These are phyloP conservation scores for Novumbra hubbsi DNA, from an alignment of 2,797 vertebrate species.

Conservation along the genomic window DNA sequence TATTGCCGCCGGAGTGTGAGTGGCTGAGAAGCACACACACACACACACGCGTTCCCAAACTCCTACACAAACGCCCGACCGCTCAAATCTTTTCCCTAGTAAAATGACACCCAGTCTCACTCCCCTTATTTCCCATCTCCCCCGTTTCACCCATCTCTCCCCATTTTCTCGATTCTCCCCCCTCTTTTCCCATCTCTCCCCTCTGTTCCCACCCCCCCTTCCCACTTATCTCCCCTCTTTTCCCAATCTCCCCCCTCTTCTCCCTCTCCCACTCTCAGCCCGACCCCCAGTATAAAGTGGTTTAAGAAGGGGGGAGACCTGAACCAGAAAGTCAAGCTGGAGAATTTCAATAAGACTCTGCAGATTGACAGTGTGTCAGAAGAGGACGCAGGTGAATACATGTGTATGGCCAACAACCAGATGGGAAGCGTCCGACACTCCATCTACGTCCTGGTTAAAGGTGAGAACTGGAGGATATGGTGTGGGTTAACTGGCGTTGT, in stretches of 20 bases:
- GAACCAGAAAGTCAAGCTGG: constrained; percentile 80
- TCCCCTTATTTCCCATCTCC: not conserved
- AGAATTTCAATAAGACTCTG: constrained; percentile 92
- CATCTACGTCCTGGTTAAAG: constrained; percentile 94
- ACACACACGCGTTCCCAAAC: not conserved
- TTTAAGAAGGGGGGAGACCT: constrained; percentile 94
- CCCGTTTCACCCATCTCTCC: not conserved
- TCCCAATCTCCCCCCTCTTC: not conserved
- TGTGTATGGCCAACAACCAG: constrained; percentile 93
- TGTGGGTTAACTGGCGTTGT: not conserved
- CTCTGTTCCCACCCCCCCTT: constrained; percentile 73
- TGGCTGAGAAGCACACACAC: constrained; percentile 26
- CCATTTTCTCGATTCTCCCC: too few species aligned
- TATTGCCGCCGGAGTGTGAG: constrained; percentile 95
- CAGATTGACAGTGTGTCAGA: constrained; percentile 87
- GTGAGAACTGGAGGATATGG: constrained; percentile 66
- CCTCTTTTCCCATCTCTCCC: not conserved
- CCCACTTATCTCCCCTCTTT: not conserved
- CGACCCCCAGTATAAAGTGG: constrained; percentile 90
- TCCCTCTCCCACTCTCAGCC: constrained; percentile 48
- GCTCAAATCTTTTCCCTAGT: too few species aligned
- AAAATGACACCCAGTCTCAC: not conserved
- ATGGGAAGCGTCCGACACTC: constrained; percentile 90
- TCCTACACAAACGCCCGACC: not conserved
- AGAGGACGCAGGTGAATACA: constrained; percentile 92